Evolutionary conservation across 2,797 vertebrate genomes (phyloP).

Genomic region (Momotus momota): DNA sequence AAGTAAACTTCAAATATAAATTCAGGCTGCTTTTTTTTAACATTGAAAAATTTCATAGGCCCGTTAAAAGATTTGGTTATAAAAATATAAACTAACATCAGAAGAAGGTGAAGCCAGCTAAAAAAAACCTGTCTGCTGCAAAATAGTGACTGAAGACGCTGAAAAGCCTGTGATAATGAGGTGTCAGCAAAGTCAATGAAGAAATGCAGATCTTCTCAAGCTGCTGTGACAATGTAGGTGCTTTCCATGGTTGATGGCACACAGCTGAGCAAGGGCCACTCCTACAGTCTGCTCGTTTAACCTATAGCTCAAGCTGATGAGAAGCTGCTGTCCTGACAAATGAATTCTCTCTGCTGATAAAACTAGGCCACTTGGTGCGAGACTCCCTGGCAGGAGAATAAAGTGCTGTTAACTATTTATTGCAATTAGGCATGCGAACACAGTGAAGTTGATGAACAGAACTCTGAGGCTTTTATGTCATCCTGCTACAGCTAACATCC

Average conservation of each 20-base stretch:
- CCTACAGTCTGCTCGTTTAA: background rate
- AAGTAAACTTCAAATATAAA: background rate
- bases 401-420: background rate
- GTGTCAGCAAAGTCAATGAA: background rate
- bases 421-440: background rate
- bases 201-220: slow-evolving; percentile 27
- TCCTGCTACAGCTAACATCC: background rate
- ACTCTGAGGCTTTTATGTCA: background rate
- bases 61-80: background rate
- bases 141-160: background rate
- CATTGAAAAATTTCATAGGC: background rate
- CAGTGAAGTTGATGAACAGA: background rate
- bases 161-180: background rate
- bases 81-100: background rate
- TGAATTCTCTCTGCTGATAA: slow-evolving; percentile 2
- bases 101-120: background rate
- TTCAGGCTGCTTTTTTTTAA: background rate
- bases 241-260: background rate
- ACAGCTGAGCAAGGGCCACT: background rate
- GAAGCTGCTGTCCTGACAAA: background rate
- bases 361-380: background rate
- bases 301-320: background rate
- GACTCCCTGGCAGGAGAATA: background rate
- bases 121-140: background rate
- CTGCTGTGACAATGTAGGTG: background rate